phyloP scores from a whole-genome alignment of 2,797 vertebrate species.

The Nannoperca obscura region DNA sequence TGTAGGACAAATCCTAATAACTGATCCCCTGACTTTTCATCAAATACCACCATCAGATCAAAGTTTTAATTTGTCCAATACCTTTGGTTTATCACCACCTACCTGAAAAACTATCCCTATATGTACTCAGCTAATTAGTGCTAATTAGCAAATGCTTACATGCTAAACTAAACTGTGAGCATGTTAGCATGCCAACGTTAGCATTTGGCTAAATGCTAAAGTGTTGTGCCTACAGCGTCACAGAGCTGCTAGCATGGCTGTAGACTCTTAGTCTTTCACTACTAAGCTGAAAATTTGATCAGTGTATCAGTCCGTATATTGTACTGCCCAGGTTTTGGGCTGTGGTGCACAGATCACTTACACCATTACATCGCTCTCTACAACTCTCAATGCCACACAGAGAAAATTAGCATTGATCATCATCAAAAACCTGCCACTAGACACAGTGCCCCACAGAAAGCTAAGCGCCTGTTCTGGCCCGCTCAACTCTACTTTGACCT shows the following conservation, averaged over 20 bases:
- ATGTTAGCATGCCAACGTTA: background rate
- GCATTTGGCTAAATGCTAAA: conserved; percentile 10
- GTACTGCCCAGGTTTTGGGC: background rate
- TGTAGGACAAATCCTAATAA: background rate
- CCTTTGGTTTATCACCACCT: conserved; percentile 2
- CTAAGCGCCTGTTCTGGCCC: conserved; percentile 49
- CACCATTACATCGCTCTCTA: background rate
- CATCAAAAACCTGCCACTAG: conserved; percentile 7
- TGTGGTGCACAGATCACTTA: conserved; percentile 1
- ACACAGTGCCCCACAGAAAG: conserved; percentile 3
- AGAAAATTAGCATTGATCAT: conserved; percentile 26
- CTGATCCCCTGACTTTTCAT: background rate
- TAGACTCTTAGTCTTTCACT: background rate
- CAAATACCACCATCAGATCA: background rate
- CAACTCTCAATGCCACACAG: conserved; percentile 1
- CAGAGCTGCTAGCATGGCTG: background rate
- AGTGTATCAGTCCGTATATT: background rate
- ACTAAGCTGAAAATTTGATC: background rate
- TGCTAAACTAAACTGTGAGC: background rate
- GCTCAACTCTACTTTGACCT: conserved; percentile 67
- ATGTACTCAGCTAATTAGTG: background rate
- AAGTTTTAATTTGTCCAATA: background rate
- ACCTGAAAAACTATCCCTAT: background rate
- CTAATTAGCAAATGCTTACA: background rate
- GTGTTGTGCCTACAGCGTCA: background rate